Percentiles rank a stretch among this genome's conserved stretches.
Evolutionary conservation across 2,888 invertebrate genomes (phyloP).

Genomic region (Pristionchus arcanus): DNA sequence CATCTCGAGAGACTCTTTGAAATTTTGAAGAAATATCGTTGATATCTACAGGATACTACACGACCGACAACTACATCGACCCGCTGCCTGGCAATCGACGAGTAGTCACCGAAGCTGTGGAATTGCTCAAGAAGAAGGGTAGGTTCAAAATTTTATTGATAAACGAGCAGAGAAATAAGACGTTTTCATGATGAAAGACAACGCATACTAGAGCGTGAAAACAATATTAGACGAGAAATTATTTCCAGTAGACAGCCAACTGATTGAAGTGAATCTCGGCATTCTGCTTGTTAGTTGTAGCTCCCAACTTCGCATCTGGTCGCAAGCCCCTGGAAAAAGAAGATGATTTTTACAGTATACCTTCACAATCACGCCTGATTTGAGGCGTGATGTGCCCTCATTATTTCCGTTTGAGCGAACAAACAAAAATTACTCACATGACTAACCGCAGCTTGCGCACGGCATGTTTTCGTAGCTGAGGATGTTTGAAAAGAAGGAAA

Average conservation of each 20-base stretch:
- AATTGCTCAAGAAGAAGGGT: slow-evolving; percentile 6
- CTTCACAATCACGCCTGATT: too few species aligned
- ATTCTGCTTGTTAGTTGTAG: not conserved
- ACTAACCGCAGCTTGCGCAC: not conserved
- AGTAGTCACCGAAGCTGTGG: not conserved
- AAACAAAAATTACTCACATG: not conserved
- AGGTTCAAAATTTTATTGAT: not conserved
- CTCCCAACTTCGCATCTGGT: too few species aligned
- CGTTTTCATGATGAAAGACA: not conserved
- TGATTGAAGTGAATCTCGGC: not conserved
- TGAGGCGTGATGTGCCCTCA: not conserved
- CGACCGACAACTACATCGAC: not conserved
- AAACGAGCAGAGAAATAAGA: too few species aligned
- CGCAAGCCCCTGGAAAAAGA: not conserved
- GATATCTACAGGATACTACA: slow-evolving; percentile 4
- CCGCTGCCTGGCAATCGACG: not conserved
- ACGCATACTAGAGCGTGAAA: too few species aligned
- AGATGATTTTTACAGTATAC: not conserved
- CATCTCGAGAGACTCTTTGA: too few species aligned
- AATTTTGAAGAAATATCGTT: not conserved
- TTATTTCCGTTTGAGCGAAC: not conserved
- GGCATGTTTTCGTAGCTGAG: not conserved
- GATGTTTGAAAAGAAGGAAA: not conserved
- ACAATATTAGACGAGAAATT: not conserved
- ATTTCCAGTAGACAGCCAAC: not conserved